Percentiles rank a stretch among this genome's conserved stretches.
Conservation (phyloP, 2,797 vertebrate species). For the Nyctibius grandis region DNA sequence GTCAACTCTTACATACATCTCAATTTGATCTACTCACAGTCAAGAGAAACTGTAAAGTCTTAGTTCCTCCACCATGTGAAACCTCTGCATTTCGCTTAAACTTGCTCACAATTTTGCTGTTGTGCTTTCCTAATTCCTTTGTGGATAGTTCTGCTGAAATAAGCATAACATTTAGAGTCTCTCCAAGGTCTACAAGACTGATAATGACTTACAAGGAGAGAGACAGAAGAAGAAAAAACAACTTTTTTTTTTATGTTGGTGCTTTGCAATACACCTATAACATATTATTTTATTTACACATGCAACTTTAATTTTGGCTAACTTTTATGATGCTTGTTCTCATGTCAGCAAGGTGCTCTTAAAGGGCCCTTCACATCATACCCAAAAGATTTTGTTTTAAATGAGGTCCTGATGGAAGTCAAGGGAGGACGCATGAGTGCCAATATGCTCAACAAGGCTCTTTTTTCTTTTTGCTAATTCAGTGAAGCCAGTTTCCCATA, state of each 20-base stretch:
- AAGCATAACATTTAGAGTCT: not conserved
- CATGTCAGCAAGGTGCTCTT: not conserved
- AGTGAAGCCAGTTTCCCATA: not conserved
- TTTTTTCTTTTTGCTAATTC: not conserved
- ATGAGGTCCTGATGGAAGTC: not conserved
- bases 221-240: not conserved
- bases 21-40: not conserved
- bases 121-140: not conserved
- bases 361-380: not conserved
- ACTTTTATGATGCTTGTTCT: not conserved
- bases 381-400: not conserved
- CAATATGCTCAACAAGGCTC: not conserved
- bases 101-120: not conserved
- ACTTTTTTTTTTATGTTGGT: not conserved
- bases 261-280: not conserved
- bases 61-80: not conserved
- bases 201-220: not conserved
- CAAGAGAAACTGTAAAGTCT: not conserved
- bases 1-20: not conserved
- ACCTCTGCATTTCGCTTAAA: not conserved
- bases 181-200: not conserved
- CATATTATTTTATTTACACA: not conserved
- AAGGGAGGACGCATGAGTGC: fast-evolving
- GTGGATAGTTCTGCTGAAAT: not conserved
- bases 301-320: not conserved